Base-by-base conservation (phyloP, 30 jellyfish, hydroid and myxozoan species). In the Aurelia coerulea region DNA sequence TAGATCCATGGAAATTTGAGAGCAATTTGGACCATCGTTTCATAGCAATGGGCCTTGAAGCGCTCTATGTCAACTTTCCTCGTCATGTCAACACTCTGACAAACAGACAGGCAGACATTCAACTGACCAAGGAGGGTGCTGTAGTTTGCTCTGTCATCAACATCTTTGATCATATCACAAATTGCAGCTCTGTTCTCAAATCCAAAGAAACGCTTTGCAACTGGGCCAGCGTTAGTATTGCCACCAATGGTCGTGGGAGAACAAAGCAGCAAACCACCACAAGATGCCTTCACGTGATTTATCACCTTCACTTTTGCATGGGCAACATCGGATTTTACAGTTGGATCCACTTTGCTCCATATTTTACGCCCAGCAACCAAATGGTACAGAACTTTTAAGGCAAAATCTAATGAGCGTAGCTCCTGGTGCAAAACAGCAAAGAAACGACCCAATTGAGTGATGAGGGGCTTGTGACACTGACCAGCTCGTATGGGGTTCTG, bases 161-260 rank as follows among this genome's bases (percentile, higher is more conserved):
- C 17, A 54, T 54, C 17, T 10, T 10, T 10, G 76, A 11, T 23
- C 34, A 69, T 9, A 39, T 59, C 12, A 59, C 80, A 69, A 69
- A 69, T 15, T 5, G 62, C 80, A 8, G 29, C 80, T 69, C 80
- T 69, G 80, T 69, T 69, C 23, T 37, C 14, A 29, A 19, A 10
- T 10, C 16, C 62, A 19, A 69, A 15, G 80, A 69, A 69, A 18
- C 62, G 62, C 34, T 33, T 39, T 8, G 80, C 62, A 29, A 69
- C 62, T 18, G 80, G 80, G 23, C 80, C 80, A 69, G 62, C 35
- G 62, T 69, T 33, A 12, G 80, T 69, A 69, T 33, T 69, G 11
- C 80, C 80, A 5, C 80, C 62, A 10, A 32, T 33, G 9, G 62
- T 39, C 23, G 80, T 69, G 12, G 80, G 80, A 9, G 62, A 69